Base-by-base conservation (phyloP, 2,888 invertebrate species). In the Argyra leucocephala region DNA sequence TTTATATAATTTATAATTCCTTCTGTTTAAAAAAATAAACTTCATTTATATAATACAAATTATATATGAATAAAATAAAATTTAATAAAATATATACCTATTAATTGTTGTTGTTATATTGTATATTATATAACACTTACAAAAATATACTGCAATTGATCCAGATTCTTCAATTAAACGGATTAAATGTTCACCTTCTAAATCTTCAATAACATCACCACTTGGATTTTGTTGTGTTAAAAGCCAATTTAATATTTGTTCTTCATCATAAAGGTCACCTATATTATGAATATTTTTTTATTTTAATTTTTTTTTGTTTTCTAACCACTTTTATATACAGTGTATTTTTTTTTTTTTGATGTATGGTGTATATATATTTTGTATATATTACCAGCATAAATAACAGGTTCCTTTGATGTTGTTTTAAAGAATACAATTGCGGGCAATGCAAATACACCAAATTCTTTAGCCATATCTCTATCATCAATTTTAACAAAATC, bases 401-500 rank as follows among this genome's bases (percentile, higher is more conserved):
- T 93, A 6, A 93, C 91, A 63, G 94, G 93, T 74, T 94, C 93
- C 73, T 91, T 91, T 0, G 90, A 88, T 4, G 90, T 89, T 76
- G 88, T 83, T 78, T 93, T 91, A 78, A 94, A 95, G 81, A 95
- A 95, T 0, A 95, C 82, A 66, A 95, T 90, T 0, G 92, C 94
- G 0, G 95, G 95, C 31, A 95, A 79, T 0, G 94, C 94, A 73
- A 92, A 94, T 0, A 95, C 93, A 22, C 95, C 95, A 69, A 85
- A 88, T 63, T 91, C 89, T 74, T 92, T 93, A 18, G 93, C 90
- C 85, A 95, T 84, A 72, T 88, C 85, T 71, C 88, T 88, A 74
- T 95, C 93, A 72, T 95, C 92, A 71, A 95, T 90, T 78, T 95
- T 93, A 3, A 95, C 92, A 73, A 95, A 94, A 75, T 94, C 93